Conservation (phyloP, 2,797 vertebrate species). For the Clarias laeviceps region DNA sequence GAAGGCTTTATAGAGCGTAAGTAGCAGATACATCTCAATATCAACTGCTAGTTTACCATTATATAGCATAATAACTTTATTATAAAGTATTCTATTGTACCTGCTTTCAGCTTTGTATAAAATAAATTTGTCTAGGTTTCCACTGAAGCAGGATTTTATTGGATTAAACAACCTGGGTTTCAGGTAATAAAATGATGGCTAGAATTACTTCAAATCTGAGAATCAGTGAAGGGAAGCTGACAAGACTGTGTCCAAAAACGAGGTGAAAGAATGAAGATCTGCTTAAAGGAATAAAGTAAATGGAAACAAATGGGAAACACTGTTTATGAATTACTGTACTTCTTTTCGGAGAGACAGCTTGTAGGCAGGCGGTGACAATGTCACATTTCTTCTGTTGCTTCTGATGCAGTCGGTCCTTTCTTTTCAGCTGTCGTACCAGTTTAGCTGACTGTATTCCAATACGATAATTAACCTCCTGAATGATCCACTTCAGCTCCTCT, state of each 20-base stretch:
- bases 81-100: neutral
- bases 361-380: conserved; percentile 91
- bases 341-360: conserved; percentile 93
- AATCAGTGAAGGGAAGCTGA: neutral
- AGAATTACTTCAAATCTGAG: neutral
- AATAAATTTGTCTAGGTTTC: neutral
- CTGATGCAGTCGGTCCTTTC: conserved; percentile 84
- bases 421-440: conserved; percentile 89
- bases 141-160: neutral
- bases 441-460: conserved; percentile 86
- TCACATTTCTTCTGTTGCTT: conserved; percentile 93
- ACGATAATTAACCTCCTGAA: conserved; percentile 86
- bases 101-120: neutral
- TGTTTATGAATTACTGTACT: conserved; percentile 75
- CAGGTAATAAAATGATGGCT: neutral
- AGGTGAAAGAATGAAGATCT: neutral
- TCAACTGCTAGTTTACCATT: no score
- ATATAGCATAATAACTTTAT: neutral
- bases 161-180: neutral
- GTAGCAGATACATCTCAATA: no score
- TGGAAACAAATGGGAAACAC: conserved; percentile 12
- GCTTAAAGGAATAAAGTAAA: neutral
- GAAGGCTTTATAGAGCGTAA: no score
- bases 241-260: neutral
- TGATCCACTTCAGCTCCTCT: conserved; percentile 80